A percentile compares a stretch with the other conserved stretches of the same genome.
Conservation (phyloP, 2,113 vertebrate genomes). For the Poeciliopsis retropinna region DNA sequence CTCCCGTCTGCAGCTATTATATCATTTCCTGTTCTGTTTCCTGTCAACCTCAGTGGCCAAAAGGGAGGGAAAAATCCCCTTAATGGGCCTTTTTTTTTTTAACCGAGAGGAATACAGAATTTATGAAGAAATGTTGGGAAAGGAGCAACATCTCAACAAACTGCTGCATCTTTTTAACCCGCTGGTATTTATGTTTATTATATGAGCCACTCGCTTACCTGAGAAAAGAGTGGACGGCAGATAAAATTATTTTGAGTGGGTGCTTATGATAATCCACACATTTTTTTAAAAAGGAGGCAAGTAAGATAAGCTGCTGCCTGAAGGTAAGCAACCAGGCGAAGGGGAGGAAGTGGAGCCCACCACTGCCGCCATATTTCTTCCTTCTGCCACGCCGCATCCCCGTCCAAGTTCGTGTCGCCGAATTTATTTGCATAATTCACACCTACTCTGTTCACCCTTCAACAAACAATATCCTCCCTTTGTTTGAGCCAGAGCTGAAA, state of each 20-base stretch:
- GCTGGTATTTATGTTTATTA: constrained; percentile 36
- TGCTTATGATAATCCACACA: constrained; percentile 80
- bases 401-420: constrained; percentile 70
- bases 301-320: constrained; percentile 76
- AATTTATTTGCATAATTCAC: constrained; percentile 79
- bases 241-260: constrained; percentile 76
- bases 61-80: constrained; percentile 64
- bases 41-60: constrained; percentile 80
- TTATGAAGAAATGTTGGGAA: constrained; percentile 77
- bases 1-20: constrained; percentile 76
- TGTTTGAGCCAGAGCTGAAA: constrained; percentile 27
- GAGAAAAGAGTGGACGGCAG: constrained; percentile 82
- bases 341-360: background rate
- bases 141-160: background rate
- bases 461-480: constrained; percentile 32
- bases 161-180: constrained; percentile 47
- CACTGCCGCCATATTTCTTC: constrained; percentile 28
- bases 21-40: constrained; percentile 88
- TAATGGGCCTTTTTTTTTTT: constrained; percentile 81
- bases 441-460: constrained; percentile 62
- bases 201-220: constrained; percentile 86
- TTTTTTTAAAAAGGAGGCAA: constrained; percentile 56
- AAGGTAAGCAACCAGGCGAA: constrained; percentile 61
- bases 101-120: constrained; percentile 57
- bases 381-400: constrained; percentile 56